Conservation (phyloP, 2,888 invertebrate species). For the Harpalus rubripes region DNA sequence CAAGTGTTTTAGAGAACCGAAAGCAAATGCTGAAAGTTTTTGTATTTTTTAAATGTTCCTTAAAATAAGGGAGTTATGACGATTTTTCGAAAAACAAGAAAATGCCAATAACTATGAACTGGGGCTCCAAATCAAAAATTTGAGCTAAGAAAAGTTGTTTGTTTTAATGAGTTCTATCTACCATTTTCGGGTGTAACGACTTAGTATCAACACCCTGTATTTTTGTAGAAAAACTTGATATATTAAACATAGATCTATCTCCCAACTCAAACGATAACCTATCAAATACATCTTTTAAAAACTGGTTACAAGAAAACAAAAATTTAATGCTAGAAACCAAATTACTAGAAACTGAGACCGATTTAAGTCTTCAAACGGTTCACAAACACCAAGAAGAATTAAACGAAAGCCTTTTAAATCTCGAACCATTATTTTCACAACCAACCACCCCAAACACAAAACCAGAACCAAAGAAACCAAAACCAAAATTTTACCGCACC, state of each 20-base stretch:
- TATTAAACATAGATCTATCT: conserved; percentile 1
- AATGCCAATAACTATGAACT: too few relatives aligned
- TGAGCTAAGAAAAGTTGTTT: too few relatives aligned
- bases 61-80: too few relatives aligned
- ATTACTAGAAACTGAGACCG: conserved; percentile 67
- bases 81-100: too few relatives aligned
- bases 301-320: conserved; percentile 70
- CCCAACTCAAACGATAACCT: conserved; percentile 60
- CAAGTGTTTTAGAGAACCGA: too few relatives aligned
- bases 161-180: too few relatives aligned
- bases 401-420: conserved; percentile 68
- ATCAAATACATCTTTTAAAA: conserved; percentile 67
- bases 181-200: too few relatives aligned
- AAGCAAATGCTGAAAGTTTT: too few relatives aligned
- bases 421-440: conserved; percentile 64
- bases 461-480: conserved; percentile 2
- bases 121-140: too few relatives aligned
- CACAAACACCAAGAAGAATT: conserved; percentile 69
- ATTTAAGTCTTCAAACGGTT: conserved; percentile 68
- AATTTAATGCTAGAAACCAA: conserved; percentile 64
- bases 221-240: conserved; percentile 27
- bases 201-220: too few relatives aligned
- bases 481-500: conserved; percentile 27
- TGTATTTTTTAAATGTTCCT: too few relatives aligned
- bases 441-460: neutral